Base-by-base conservation (phyloP, 2,888 invertebrate species). In the Microctonus aethiopoides region DNA sequence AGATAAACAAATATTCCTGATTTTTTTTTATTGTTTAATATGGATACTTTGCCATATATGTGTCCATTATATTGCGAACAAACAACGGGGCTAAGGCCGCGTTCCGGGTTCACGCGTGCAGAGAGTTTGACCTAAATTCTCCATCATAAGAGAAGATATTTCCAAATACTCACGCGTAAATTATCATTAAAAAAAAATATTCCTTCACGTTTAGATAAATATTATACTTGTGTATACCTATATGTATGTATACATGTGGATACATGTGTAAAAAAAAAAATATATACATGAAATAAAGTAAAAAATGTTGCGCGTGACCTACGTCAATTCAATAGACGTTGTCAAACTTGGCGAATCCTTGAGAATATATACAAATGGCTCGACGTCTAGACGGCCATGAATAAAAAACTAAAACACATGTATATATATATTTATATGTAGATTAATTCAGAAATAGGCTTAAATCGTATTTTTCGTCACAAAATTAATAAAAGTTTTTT, bases 291-390 rank as follows among this genome's bases (percentile, higher is more conserved):
- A 13, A 41, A 41, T 13, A 16, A 41, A 41, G n/a, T n/a, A 4
- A 41, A 46, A 32, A 57, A 57, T 16, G 52, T 46, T 20, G 22
- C 32, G 54, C 52, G 57, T 51, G 61, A 80, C 80, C 80, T 79
- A 78, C 75, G 76, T 74, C 78, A 79, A 80, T 76, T 75, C 77
- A 46, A 46, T 46, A 76, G 77, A 78, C 77, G 74, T 76, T 77
- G 75, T 76, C 78, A 77, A 79, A 80, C 77, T 77, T 76, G 76
- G 74, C 72, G 67, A 70, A 75, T 77, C 80, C 80, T 79, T 79
- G 79, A 75, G 76, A 75, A 72, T 72, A 67, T 54, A 63, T 46
- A 46, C 46, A 9, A 46, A 46, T 46, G 46, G 46, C 46, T n/a
- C 26, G 68, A 67, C 52, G 36, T 54, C 36, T 20, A 60, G 34